phyloP scores from a whole-genome alignment of 2,888 invertebrate species.

The Atrina japonica region DNA sequence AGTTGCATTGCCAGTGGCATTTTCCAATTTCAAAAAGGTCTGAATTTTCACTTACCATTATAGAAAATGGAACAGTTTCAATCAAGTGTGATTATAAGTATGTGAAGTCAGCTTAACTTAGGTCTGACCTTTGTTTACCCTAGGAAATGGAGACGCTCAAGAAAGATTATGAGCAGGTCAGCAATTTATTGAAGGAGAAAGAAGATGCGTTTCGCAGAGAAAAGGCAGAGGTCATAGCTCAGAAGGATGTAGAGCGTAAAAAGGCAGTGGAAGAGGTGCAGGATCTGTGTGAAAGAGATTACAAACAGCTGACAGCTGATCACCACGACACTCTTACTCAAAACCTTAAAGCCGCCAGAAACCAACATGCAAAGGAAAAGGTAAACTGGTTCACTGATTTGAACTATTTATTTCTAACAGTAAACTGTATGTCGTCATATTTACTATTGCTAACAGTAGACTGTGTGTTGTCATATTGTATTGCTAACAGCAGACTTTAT shows the following conservation, averaged over 20 bases:
- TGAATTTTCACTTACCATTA: too few species aligned
- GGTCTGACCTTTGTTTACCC: too few species aligned
- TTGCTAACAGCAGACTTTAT: too few species aligned
- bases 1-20: too few species aligned
- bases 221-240: conserved; percentile 52
- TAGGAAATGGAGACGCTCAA: conserved; percentile 63
- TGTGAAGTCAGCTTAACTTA: background rate
- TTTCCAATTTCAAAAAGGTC: too few species aligned
- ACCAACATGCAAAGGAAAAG: conserved; percentile 66
- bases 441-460: too few species aligned
- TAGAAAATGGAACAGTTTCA: too few species aligned
- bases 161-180: conserved; percentile 45
- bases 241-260: conserved; percentile 63
- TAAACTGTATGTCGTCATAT: too few species aligned
- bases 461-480: too few species aligned
- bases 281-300: conserved; percentile 65
- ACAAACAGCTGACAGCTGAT: conserved; percentile 65
- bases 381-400: too few species aligned
- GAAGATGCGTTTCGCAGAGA: conserved; percentile 56
- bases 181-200: conserved; percentile 49
- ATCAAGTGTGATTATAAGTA: background rate
- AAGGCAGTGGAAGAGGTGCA: conserved; percentile 55
- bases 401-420: too few species aligned
- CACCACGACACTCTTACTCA: conserved; percentile 71
- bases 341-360: conserved; percentile 64